Evolutionary conservation across 2,888 invertebrate species (phyloP), one percentile per base, ranked within the genome.

Genomic region (Autographa pulchrina): DNA sequence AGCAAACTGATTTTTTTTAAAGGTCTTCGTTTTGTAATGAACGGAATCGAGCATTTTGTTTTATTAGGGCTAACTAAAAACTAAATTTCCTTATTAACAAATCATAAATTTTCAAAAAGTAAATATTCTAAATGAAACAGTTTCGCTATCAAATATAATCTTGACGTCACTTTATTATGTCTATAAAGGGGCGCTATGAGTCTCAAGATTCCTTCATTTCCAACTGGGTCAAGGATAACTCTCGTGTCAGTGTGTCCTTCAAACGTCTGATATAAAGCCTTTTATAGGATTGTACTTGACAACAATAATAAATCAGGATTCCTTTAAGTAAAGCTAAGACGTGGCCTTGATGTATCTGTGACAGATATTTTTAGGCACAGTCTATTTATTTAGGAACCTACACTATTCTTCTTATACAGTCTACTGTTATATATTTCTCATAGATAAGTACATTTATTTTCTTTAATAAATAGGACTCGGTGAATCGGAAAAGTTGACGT

Each of bases 221-320:
- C 4, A 77, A 79, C 63, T 70, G 58, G 81, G 77, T 78, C 75
- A 83, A 80, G 81, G 83, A 62, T 52, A 75, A 8, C 48, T 60
- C 52, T 71, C 62, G 35, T 31, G 38, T 64, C 62, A 54, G 41
- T 54, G 32, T 20, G 20, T 56, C 54, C 25, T 11, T 54, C 48
- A 62, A 77, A 70, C 65, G 65, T 62, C 63, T 72, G 70, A 64
- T 48, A 65, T 72, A 62, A 68, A 67, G 18, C 25, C 48, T 52
- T 69, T 58, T 41, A 61, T 68, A 66, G 43, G 62, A 48, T 65
- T 14, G 70, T 68, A 64, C 62, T 41, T 20, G 72, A 61, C 62
- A 63, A 59, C 35, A 67, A 67, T 66, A 60, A 80, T 74, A 80
- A 68, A 77, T 82, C 65, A 77, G 48, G 72, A 60, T 80, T 66